Percentiles rank a stretch among this genome's conserved stretches.
Evolutionary conservation across 2,888 invertebrate species (phyloP).

Genomic region (Leptinotarsa juncta): DNA sequence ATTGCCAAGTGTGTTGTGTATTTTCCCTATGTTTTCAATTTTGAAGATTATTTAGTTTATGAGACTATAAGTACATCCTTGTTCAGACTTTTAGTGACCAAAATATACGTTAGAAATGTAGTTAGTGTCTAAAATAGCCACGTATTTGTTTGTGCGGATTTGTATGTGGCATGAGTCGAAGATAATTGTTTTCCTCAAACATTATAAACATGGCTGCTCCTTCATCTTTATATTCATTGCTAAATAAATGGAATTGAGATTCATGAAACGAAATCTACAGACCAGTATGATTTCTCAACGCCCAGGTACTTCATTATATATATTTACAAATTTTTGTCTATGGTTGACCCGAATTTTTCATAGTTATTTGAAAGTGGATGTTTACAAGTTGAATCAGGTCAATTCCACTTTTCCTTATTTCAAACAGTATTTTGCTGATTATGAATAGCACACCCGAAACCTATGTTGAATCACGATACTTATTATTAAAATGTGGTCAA

Average conservation of each 20-base stretch:
- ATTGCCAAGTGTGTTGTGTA: conserved; percentile 24
- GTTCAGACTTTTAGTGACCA: not conserved
- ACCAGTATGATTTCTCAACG: conserved; percentile 60
- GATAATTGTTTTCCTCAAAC: conserved; percentile 53
- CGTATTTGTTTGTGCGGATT: conserved; percentile 10
- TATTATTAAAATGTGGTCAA: too few relatives aligned
- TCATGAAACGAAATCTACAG: conserved; percentile 36
- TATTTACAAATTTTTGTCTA: not conserved
- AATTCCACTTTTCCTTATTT: not conserved
- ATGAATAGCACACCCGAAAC: not conserved
- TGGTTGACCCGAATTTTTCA: not conserved
- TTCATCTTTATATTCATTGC: conserved; percentile 49
- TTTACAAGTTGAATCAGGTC: conserved; percentile 16
- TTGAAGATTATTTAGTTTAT: conserved; percentile 17
- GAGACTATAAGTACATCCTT: not conserved
- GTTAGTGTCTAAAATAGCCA: conserved; percentile 16
- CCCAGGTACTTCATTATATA: conserved; percentile 58
- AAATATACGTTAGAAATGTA: conserved; percentile 11
- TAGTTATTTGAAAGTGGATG: conserved; percentile 17
- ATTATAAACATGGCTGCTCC: conserved; percentile 65
- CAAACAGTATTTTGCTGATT: not conserved
- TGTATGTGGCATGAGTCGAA: conserved; percentile 16
- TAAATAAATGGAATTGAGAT: conserved; percentile 49
- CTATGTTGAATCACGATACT: too few relatives aligned
- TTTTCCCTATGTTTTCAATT: conserved; percentile 25